Evolutionary conservation across 2,888 invertebrate genomes (phyloP).

Genomic region (Coenonympha glycerion): DNA sequence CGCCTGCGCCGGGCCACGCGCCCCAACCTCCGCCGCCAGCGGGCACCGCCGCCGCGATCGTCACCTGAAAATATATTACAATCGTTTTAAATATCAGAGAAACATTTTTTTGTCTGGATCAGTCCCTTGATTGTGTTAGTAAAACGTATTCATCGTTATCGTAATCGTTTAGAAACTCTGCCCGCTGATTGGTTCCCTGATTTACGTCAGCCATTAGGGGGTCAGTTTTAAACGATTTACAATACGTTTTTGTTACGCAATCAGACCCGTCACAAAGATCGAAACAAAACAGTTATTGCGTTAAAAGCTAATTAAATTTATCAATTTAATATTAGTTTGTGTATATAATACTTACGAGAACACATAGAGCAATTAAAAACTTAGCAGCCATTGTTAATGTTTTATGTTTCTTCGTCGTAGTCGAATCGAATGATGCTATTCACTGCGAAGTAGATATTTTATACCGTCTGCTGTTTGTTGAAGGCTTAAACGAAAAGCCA

Average conservation of each 20-base stretch:
- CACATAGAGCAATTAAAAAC: slow-evolving; percentile 46
- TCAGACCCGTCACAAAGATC: too few species aligned
- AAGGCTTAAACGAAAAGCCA: slow-evolving; percentile 41
- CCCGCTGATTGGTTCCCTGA: too few species aligned
- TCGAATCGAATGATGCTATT: slow-evolving; percentile 26
- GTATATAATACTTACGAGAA: slow-evolving; percentile 50
- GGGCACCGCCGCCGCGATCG: slow-evolving; percentile 48
- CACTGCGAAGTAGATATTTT: slow-evolving; percentile 39
- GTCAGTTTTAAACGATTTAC: too few species aligned
- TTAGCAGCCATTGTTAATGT: slow-evolving; percentile 54
- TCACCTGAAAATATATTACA: slow-evolving; percentile 37
- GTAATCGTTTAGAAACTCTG: too few species aligned
- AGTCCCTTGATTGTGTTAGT: too few species aligned
- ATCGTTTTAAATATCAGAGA: neutral
- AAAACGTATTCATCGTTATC: too few species aligned
- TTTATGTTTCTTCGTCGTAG: slow-evolving; percentile 26
- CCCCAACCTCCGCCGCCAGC: slow-evolving; percentile 32
- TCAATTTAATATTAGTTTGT: neutral
- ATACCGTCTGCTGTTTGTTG: slow-evolving; percentile 50
- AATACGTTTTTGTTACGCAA: too few species aligned
- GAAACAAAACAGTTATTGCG: too few species aligned
- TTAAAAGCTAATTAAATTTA: too few species aligned
- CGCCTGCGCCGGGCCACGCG: slow-evolving; percentile 35
- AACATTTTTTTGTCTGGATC: too few species aligned
- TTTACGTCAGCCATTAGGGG: too few species aligned